Evolutionary conservation across 1,140 invertebrate genomes (phyloP).

Genomic region (Pygmarrhopalites habei): DNA sequence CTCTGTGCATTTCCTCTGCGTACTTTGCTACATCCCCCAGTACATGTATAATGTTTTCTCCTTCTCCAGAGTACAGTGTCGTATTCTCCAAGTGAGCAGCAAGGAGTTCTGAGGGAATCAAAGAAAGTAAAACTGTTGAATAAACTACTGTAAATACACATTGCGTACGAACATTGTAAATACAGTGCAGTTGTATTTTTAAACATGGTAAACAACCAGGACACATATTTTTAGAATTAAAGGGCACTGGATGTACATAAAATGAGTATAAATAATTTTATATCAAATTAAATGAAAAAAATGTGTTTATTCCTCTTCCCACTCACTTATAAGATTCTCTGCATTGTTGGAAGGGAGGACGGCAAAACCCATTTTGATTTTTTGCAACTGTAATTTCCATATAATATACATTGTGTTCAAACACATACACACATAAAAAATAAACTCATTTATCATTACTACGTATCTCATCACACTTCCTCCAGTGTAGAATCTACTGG

Average conservation of each 20-base stretch:
- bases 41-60: constrained; percentile 31
- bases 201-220: too few species aligned
- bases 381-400: constrained; percentile 25
- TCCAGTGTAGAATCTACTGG: too few species aligned
- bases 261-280: too few species aligned
- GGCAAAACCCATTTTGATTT: constrained; percentile 29
- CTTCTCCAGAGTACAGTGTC: constrained; percentile 33
- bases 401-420: neutral
- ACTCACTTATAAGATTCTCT: constrained; percentile 14
- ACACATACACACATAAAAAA: neutral
- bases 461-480: too few species aligned
- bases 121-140: too few species aligned
- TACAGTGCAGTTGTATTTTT: too few species aligned
- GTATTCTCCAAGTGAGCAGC: constrained; percentile 13
- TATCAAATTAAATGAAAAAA: too few species aligned
- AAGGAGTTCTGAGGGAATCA: constrained; percentile 9
- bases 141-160: too few species aligned
- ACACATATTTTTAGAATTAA: too few species aligned
- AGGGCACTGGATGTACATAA: too few species aligned
- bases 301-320: too few species aligned
- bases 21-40: constrained; percentile 26
- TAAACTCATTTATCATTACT: neutral
- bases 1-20: constrained; percentile 12
- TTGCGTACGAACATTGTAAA: too few species aligned
- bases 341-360: constrained; percentile 8